Evolutionary conservation across 2,888 invertebrate genomes (phyloP).

Genomic region (Julus scanicus): DNA sequence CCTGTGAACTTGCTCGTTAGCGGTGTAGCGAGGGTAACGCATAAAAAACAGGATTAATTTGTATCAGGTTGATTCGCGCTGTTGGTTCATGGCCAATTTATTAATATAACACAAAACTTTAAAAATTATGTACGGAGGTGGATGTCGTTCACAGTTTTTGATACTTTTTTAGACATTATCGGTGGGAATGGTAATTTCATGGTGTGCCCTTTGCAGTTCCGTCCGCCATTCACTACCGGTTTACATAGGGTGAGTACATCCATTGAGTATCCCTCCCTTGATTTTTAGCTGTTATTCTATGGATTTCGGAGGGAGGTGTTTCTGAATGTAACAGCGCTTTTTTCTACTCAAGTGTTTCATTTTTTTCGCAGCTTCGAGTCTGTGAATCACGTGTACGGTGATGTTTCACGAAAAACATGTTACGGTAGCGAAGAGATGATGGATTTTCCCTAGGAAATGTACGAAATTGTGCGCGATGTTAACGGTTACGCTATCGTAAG

Average conservation of each 20-base stretch:
- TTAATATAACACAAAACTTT: too few species aligned
- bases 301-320: background rate
- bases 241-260: background rate
- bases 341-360: background rate
- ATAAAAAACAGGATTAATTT: background rate
- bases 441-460: background rate
- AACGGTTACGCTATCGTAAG: background rate
- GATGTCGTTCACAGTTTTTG: too few species aligned
- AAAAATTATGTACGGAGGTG: too few species aligned
- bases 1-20: background rate
- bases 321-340: background rate
- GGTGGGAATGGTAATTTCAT: background rate
- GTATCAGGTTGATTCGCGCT: background rate
- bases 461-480: background rate
- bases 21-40: background rate
- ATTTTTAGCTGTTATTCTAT: background rate
- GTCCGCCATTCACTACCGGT: constrained; percentile 22
- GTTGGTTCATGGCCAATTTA: background rate
- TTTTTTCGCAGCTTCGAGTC: background rate
- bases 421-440: background rate
- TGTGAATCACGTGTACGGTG: background rate
- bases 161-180: background rate
- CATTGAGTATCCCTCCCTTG: background rate
- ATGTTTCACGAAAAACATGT: background rate
- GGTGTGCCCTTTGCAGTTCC: background rate